Percentiles rank a stretch among this genome's conserved stretches.
Conservation (phyloP, 2,797 vertebrate species). For the Pangasius mekongensis region DNA sequence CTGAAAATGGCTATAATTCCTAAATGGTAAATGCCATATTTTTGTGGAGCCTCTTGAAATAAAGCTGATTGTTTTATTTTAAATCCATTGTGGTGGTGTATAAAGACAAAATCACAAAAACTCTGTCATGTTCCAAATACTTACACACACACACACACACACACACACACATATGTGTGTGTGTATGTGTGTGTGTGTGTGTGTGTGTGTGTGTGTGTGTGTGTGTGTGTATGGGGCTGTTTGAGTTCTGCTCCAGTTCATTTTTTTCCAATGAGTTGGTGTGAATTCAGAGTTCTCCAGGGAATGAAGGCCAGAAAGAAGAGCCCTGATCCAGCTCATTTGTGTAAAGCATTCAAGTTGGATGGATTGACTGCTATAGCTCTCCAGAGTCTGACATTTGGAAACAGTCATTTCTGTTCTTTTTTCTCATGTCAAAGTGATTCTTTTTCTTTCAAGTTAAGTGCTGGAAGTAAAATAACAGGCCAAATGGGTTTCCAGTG, state of each 20-base stretch:
- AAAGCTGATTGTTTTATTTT: too few relatives aligned
- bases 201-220: too few relatives aligned
- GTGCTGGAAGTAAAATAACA: slow-evolving; percentile 20
- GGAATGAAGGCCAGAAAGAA: slow-evolving; percentile 8
- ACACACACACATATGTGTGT: background rate
- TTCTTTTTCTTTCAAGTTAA: slow-evolving; percentile 37
- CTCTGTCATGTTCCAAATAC: too few relatives aligned
- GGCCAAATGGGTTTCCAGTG: slow-evolving; percentile 16
- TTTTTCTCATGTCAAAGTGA: slow-evolving; percentile 29
- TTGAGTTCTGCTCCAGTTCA: slow-evolving; percentile 26
- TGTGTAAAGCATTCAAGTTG: slow-evolving; percentile 40
- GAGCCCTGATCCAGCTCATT: slow-evolving; percentile 48
- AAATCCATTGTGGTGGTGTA: too few relatives aligned
- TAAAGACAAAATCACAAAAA: too few relatives aligned
- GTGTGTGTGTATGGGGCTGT: background rate
- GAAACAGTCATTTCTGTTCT: slow-evolving; percentile 44
- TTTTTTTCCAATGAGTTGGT: slow-evolving; percentile 23
- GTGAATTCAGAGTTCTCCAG: slow-evolving; percentile 39
- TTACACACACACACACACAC: too few relatives aligned
- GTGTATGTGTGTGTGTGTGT: too few relatives aligned
- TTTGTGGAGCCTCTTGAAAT: too few relatives aligned
- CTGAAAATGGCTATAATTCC: too few relatives aligned
- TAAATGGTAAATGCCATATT: too few relatives aligned
- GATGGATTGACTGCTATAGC: slow-evolving; percentile 46
- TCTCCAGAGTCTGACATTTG: slow-evolving; percentile 47